These are phyloP conservation scores for Phoebastria nigripes DNA, from an alignment of 2,797 vertebrate species.

Conservation along the genomic window DNA sequence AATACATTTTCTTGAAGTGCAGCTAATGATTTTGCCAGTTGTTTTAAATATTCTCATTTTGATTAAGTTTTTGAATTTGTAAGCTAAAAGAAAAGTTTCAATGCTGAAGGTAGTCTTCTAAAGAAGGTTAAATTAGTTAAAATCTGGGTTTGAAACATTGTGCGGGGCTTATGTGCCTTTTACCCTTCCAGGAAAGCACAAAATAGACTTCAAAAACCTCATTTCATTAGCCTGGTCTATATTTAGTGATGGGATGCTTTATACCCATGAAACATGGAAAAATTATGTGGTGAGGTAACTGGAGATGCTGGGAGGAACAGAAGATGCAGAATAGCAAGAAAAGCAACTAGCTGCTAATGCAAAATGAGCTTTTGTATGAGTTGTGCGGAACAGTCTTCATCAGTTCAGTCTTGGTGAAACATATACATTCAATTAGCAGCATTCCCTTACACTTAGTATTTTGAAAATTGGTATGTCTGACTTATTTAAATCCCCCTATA, in stretches of 20 bases:
- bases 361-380: neutral
- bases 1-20: neutral
- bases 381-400: neutral
- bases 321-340: neutral
- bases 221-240: neutral
- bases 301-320: neutral
- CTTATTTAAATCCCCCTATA: neutral
- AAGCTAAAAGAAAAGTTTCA: neutral
- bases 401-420: neutral
- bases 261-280: neutral
- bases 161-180: neutral
- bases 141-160: neutral
- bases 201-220: neutral
- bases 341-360: neutral
- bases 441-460: neutral
- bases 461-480: neutral
- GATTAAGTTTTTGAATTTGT: neutral
- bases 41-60: neutral
- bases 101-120: neutral
- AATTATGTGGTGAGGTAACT: neutral
- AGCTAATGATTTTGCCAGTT: neutral
- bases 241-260: neutral
- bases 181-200: neutral
- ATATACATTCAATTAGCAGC: neutral
- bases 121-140: neutral